A percentile compares a stretch with the other conserved stretches of the same genome.
Conservation (phyloP, 2,888 invertebrate species). For the Cheilosia soror region DNA sequence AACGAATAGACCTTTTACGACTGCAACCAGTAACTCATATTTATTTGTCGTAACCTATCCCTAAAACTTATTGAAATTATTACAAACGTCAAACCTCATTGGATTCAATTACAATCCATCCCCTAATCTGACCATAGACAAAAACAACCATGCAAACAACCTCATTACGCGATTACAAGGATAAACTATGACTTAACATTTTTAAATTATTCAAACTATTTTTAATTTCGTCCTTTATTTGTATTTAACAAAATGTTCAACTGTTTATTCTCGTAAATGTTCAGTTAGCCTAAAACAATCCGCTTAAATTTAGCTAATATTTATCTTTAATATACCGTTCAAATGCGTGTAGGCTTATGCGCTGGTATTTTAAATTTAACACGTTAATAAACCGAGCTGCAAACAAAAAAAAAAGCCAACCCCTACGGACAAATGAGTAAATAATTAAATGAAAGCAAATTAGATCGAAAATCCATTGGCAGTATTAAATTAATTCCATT, state of each 20-base stretch:
- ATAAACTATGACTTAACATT: neutral
- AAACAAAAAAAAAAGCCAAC: neutral
- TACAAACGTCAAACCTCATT: too few relatives aligned
- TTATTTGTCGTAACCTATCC: too few relatives aligned
- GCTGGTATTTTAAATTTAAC: neutral
- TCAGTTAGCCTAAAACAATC: neutral
- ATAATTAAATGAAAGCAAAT: conserved; percentile 54
- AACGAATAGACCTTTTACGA: too few relatives aligned
- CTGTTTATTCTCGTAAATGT: too few relatives aligned
- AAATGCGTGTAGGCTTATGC: neutral
- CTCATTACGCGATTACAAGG: neutral
- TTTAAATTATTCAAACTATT: neutral
- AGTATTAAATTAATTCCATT: conserved; percentile 50
- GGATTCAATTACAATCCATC: too few relatives aligned
- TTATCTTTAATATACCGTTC: conserved; percentile 9
- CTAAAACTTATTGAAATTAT: too few relatives aligned
- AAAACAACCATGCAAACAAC: neutral
- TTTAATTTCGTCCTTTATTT: neutral
- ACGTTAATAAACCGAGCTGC: neutral
- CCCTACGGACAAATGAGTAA: conserved; percentile 7
- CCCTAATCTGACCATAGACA: neutral
- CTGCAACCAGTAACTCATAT: too few relatives aligned
- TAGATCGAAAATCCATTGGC: conserved; percentile 51
- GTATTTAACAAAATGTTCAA: conserved; percentile 17
- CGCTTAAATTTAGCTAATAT: neutral